phyloP scores from a whole-genome alignment of 2,888 invertebrate species.

The Lithosia quadra region DNA sequence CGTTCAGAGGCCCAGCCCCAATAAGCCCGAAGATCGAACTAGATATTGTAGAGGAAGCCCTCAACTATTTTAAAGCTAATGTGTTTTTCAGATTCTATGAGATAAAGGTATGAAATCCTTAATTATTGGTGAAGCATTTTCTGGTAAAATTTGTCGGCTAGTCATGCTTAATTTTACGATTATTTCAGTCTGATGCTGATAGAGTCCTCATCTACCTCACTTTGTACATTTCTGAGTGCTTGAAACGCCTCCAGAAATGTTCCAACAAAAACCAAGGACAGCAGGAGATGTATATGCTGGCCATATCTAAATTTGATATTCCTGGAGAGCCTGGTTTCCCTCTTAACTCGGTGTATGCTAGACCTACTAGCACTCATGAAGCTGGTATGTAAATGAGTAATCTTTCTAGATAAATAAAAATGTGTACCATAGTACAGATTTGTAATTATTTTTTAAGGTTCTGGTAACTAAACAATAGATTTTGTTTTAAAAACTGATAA shows the following conservation, averaged over 20 bases:
- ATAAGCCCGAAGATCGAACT: conserved; percentile 88
- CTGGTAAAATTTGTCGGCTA: not conserved
- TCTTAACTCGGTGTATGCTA: conserved; percentile 97
- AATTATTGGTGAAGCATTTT: not conserved
- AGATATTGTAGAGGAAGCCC: conserved; percentile 98
- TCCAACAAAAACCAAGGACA: conserved; percentile 95
- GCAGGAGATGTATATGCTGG: conserved; percentile 98
- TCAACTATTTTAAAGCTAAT: conserved; percentile 99
- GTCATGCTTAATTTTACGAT: not conserved
- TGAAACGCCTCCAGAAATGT: conserved; percentile 97
- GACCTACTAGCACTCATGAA: conserved; percentile 92
- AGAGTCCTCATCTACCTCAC: conserved; percentile 98
- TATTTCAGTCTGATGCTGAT: conserved; percentile 96
- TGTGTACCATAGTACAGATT: not conserved
- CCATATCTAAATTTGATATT: conserved; percentile 97
- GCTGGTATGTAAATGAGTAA: conserved; percentile 90
- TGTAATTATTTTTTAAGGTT: not conserved
- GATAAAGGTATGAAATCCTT: conserved; percentile 91
- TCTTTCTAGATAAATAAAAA: too few relatives aligned
- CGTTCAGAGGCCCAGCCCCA: conserved; percentile 97
- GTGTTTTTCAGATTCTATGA: conserved; percentile 99
- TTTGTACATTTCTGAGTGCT: conserved; percentile 98
- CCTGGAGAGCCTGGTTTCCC: conserved; percentile 98
- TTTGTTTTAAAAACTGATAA: too few relatives aligned
- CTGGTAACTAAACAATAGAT: too few relatives aligned